phyloP scores from a whole-genome alignment of 2,888 invertebrate genomes.

The Psylliodes chrysocephalus region DNA sequence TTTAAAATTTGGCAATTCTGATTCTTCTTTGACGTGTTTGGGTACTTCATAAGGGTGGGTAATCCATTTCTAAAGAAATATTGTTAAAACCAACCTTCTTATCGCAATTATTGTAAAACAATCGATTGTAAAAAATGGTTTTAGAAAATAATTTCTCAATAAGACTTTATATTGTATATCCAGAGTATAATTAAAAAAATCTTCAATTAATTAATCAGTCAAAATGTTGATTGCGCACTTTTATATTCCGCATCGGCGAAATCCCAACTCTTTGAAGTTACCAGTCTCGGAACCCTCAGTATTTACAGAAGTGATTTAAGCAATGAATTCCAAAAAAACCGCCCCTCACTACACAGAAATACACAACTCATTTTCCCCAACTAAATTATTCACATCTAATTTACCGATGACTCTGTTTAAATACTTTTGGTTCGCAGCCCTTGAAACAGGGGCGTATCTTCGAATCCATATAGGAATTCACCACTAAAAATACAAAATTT shows the following conservation, averaged over 20 bases:
- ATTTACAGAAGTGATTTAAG: conserved; percentile 25
- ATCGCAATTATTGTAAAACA: no score
- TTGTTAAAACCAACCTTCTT: no score
- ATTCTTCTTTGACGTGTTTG: no score
- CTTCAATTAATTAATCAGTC: background rate
- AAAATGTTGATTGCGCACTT: background rate
- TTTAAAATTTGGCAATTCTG: no score
- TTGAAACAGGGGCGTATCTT: conserved; percentile 1
- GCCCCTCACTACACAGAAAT: conserved; percentile 26
- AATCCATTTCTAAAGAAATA: no score
- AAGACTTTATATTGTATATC: no score
- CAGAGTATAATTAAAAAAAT: no score
- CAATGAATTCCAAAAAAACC: conserved; percentile 17
- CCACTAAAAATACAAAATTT: no score
- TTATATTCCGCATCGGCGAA: background rate
- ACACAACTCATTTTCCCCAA: conserved; percentile 32
- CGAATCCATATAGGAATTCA: no score
- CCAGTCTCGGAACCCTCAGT: background rate
- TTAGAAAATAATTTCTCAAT: no score
- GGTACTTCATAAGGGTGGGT: no score
- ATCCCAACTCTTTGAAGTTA: conserved; percentile 9
- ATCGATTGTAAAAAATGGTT: no score
- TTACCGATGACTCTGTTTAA: conserved; percentile 36
- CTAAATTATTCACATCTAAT: conserved; percentile 38
- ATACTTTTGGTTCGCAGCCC: conserved; percentile 25